These are phyloP conservation scores for Smutsia gigantea DNA, from an alignment of 2,797 vertebrate genomes.

Conservation along the genomic window DNA sequence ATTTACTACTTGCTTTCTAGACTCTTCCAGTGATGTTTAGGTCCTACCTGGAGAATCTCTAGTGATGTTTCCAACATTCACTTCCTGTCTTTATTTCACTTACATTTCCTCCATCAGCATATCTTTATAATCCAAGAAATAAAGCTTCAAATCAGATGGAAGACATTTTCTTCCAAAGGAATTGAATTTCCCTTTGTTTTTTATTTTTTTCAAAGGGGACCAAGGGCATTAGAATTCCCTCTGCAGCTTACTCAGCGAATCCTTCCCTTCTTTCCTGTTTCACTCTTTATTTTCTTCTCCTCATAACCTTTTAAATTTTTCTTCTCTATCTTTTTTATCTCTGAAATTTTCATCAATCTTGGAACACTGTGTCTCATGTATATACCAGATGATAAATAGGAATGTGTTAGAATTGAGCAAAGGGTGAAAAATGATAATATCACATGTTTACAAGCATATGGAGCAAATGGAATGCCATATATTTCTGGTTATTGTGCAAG, in stretches of 20 bases:
- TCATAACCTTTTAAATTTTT: neutral
- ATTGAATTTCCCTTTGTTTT: constrained; percentile 31
- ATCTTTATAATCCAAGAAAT: neutral
- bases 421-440: neutral
- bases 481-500: neutral
- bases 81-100: neutral
- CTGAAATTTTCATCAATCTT: neutral
- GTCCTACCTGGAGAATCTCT: neutral
- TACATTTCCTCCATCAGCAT: neutral
- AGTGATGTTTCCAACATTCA: neutral
- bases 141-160: neutral
- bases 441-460: neutral
- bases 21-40: neutral
- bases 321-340: neutral
- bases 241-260: neutral
- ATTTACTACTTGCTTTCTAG: neutral
- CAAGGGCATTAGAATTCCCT: neutral
- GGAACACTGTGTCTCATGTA: neutral
- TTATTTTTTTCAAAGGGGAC: neutral
- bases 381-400: neutral
- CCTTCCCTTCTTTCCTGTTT: neutral
- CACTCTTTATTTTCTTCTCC: neutral
- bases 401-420: neutral
- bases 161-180: neutral
- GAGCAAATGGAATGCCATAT: neutral